phyloP scores from a whole-genome alignment of 2,113 vertebrate genomes.

The Trogon surrucura region DNA sequence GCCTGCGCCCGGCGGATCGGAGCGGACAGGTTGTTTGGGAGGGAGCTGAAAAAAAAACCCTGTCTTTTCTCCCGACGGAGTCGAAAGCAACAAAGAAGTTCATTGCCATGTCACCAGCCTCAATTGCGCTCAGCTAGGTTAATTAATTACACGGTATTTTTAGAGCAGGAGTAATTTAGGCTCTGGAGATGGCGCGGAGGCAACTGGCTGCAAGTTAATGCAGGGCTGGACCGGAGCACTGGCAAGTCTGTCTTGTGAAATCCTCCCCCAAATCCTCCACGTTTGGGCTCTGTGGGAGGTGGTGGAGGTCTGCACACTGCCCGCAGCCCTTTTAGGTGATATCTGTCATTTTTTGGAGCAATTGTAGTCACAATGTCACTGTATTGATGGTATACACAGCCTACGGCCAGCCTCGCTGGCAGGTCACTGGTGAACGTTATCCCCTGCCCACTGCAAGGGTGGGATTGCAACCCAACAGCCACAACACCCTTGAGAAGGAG shows the following conservation, averaged over 20 bases:
- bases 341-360: accelerated
- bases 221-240: neutral
- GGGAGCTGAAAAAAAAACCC: neutral
- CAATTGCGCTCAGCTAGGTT: neutral
- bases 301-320: neutral
- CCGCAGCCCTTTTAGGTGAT: neutral
- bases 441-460: neutral
- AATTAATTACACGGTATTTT: neutral
- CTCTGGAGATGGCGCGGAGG: accelerated
- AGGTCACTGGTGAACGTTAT: neutral
- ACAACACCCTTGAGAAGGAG: neutral
- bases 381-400: neutral
- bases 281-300: accelerated
- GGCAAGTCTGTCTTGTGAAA: neutral
- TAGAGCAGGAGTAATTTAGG: neutral
- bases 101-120: accelerated
- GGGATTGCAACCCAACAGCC: neutral
- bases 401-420: accelerated
- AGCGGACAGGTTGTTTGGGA: neutral
- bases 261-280: accelerated
- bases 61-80: accelerated
- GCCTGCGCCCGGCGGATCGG: accelerated
- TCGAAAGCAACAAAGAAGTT: neutral
- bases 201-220: neutral
- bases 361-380: accelerated